Percentiles rank a stretch among this genome's conserved stretches.
Conservation (phyloP, 2,888 invertebrate genomes). For the Lordiphosa andalusiaca region DNA sequence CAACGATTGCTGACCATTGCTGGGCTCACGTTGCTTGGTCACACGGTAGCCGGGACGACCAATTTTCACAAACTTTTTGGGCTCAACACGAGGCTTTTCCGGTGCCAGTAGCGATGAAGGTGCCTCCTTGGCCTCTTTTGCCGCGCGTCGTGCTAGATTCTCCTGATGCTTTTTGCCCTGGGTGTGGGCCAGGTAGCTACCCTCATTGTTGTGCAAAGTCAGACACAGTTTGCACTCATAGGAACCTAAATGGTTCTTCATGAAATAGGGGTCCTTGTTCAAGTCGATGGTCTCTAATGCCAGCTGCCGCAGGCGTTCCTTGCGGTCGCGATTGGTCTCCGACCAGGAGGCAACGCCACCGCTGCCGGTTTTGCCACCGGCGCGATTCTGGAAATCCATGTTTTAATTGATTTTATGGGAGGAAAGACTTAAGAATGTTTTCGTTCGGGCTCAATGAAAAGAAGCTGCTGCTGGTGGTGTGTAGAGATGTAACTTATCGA, state of each 20-base stretch:
- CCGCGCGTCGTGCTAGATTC: slow-evolving; percentile 97
- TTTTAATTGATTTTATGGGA: slow-evolving; percentile 13
- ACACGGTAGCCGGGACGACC: slow-evolving; percentile 99
- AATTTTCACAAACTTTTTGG: slow-evolving; percentile 99
- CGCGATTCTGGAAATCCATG: slow-evolving; percentile 99
- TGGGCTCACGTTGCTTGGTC: slow-evolving; percentile 98
- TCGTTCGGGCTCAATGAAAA: neutral
- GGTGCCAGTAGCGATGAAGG: slow-evolving; percentile 95
- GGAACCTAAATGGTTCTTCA: slow-evolving; percentile 99
- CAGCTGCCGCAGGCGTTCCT: slow-evolving; percentile 96
- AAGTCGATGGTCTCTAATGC: slow-evolving; percentile 99
- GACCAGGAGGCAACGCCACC: slow-evolving; percentile 99
- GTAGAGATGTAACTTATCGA: slow-evolving; percentile 1
- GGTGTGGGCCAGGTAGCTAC: slow-evolving; percentile 98
- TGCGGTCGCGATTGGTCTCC: slow-evolving; percentile 97
- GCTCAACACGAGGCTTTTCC: slow-evolving; percentile 97
- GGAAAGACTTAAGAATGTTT: slow-evolving; percentile 8
- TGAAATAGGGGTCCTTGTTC: slow-evolving; percentile 99
- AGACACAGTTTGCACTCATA: slow-evolving; percentile 99
- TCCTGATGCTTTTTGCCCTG: slow-evolving; percentile 99
- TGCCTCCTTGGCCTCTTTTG: slow-evolving; percentile 98
- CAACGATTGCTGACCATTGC: slow-evolving; percentile 96
- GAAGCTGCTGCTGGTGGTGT: neutral
- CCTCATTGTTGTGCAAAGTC: slow-evolving; percentile 99
- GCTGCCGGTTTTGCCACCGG: slow-evolving; percentile 99